Evolutionary conservation across 1,140 invertebrate species (phyloP), one percentile per base, ranked within the genome.

Genomic region (Cepaea nemoralis): DNA sequence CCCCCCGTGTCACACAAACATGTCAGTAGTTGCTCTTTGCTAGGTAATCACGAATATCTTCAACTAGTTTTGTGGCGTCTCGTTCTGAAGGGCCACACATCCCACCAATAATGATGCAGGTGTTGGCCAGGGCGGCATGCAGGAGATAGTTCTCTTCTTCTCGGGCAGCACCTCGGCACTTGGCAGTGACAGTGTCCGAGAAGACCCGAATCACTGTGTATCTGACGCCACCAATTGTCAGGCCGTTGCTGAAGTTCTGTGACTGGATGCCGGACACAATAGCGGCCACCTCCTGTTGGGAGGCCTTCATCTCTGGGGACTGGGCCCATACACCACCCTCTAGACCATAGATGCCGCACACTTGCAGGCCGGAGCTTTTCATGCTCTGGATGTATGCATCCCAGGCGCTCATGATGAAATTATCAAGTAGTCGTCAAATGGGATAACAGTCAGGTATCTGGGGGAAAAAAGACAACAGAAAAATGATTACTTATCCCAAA

Each of bases 31-130:
- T 78, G 27, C 40, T 78, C 66, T 48, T 69, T 10, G 27, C 63
- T 31, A 78, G 33, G 31, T 78, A 78, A 48, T 78, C 77, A 31
- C 77, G 63, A 40, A 78, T 67, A 48, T 78, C 77, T 40, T 78
- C 77, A 12, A 78, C 77, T 69, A 69, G 12, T 35, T 78, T 78
- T 37, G 63, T 69, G 12, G 59, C 35, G n/a, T 67, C 66, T n/a
- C 77, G 59, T 40, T 78, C 77, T n/a, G 77, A 35, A 27, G 77
- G 59, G 19, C 77, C 77, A 19, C 35, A 67, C 40, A 78, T 78
- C 42, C 77, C 77, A n/a, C 77, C 77, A 67, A 78, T 78, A 12
- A 78, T 45, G 24, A 78, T 45, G 63, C 77, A 78, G 48, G 77
- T 78, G 22, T 78, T 78, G 22, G 31, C 77, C 31, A 78, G 77